Percentiles rank a stretch among this genome's conserved stretches.
Evolutionary conservation across 2,888 invertebrate genomes (phyloP).

Genomic region (Cordilura impudica): DNA sequence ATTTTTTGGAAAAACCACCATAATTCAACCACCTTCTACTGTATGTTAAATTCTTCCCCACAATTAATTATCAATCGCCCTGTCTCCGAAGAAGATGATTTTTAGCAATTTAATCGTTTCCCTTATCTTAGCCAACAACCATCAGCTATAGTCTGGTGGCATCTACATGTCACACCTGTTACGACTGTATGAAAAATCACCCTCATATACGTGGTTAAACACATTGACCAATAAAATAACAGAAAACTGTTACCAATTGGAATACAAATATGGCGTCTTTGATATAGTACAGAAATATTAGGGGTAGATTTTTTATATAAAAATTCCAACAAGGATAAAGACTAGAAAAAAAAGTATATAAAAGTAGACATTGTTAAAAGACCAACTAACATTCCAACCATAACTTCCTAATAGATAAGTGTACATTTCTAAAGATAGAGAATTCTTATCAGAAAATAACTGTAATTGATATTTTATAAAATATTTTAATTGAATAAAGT

Average conservation of each 20-base stretch:
- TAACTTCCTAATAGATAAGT: conserved; percentile 68
- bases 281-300: conserved; percentile 33
- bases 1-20: no score
- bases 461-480: background rate
- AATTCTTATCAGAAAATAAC: conserved; percentile 27
- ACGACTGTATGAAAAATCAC: conserved; percentile 9
- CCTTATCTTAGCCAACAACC: conserved; percentile 5
- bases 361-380: conserved; percentile 18
- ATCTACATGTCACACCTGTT: conserved; percentile 9
- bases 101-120: no score
- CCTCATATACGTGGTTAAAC: background rate
- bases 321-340: conserved; percentile 68
- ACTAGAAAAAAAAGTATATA: conserved; percentile 13
- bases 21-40: no score
- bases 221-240: conserved; percentile 67
- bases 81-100: background rate
- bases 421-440: background rate
- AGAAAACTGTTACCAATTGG: conserved; percentile 66
- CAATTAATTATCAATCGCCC: background rate
- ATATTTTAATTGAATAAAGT: conserved; percentile 1
- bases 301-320: conserved; percentile 62
- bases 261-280: conserved; percentile 71
- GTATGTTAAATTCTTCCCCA: no score
- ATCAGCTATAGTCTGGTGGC: background rate
- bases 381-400: conserved; percentile 63